Conservation (phyloP, 2,113 vertebrate species). For the Alouatta palliata region DNA sequence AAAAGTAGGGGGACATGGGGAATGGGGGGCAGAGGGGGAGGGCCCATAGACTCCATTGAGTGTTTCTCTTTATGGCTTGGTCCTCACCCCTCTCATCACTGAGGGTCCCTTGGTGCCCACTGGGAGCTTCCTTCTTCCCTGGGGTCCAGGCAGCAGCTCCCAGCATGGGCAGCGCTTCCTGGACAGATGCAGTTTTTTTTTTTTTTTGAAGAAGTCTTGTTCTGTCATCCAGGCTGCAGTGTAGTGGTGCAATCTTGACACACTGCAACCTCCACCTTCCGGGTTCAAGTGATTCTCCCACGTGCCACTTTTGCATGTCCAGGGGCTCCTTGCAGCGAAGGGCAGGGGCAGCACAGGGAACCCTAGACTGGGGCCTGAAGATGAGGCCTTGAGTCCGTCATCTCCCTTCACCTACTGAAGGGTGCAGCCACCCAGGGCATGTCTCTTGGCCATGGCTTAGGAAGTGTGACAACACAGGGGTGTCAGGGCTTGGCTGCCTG, state of each 20-base stretch:
- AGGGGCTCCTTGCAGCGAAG: background rate
- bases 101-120: too few species aligned
- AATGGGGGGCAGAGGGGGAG: too few species aligned
- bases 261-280: too few species aligned
- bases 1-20: background rate
- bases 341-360: rapidly evolving
- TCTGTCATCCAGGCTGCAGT: too few species aligned
- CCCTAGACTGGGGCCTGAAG: background rate
- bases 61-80: background rate
- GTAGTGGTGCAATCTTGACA: too few species aligned
- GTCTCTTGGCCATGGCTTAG: background rate
- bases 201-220: too few species aligned
- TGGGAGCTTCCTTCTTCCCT: background rate
- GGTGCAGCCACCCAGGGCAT: rapidly evolving
- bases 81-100: background rate
- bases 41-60: rapidly evolving
- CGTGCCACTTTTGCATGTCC: rapidly evolving
- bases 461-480: background rate
- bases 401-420: too few species aligned
- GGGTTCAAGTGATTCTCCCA: too few species aligned
- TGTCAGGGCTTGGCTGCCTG: rapidly evolving
- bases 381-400: rapidly evolving
- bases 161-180: rapidly evolving
- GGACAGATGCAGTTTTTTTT: background rate
- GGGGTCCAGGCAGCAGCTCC: background rate